phyloP scores from a whole-genome alignment of 2,888 invertebrate species.

The Amphiduros pacificus region DNA sequence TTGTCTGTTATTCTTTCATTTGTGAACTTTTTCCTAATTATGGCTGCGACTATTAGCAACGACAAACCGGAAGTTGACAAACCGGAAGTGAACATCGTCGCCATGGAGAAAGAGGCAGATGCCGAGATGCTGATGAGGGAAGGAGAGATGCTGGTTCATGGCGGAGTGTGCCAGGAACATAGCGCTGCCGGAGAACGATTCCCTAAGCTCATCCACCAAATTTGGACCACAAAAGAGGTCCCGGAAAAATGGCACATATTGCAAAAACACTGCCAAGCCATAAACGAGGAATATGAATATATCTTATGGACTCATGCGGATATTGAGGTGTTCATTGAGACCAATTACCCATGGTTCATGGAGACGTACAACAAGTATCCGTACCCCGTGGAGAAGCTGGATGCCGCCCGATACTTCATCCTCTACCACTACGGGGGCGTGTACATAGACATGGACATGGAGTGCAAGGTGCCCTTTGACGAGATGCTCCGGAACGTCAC shows the following conservation, averaged over 20 bases:
- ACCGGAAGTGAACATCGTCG: too few species aligned
- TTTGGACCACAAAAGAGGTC: background rate
- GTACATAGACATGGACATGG: constrained; percentile 5
- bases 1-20: too few species aligned
- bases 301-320: background rate
- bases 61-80: too few species aligned
- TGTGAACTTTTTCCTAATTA: too few species aligned
- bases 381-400: background rate
- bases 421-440: background rate
- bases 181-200: too few species aligned
- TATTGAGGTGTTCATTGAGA: background rate
- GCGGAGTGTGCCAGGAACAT: too few species aligned
- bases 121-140: too few species aligned
- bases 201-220: background rate
- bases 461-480: constrained; percentile 3
- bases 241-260: background rate
- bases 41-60: too few species aligned
- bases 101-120: too few species aligned
- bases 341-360: background rate
- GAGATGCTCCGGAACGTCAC: background rate
- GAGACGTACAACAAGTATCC: background rate
- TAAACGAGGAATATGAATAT: background rate
- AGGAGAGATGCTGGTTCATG: too few species aligned
- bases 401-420: background rate
- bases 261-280: background rate